Base-by-base conservation (phyloP, 2,888 invertebrate species). In the Pterostichus madidus region DNA sequence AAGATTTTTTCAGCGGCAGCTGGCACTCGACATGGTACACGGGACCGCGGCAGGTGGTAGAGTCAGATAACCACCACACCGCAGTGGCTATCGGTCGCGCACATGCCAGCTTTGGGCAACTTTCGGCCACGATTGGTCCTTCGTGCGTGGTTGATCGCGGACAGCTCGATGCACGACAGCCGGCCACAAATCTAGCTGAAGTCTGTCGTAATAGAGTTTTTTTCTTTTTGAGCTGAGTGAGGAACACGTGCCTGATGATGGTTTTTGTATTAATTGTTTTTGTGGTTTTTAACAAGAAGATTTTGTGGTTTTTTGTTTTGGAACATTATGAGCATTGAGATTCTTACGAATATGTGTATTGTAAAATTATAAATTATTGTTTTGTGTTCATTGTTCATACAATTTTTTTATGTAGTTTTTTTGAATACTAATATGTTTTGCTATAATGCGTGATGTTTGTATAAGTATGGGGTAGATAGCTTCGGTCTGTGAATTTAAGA, bases 1-100 rank as follows among this genome's bases (percentile, higher is more conserved):
- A 39, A 39, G 39, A 39, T 73, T 73, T 73, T 73, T 73, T 73
- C 46, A 2, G 24, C 13, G 24, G 73, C 73, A 73, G 73, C 73
- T 73, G 73, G 73, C 24, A 24, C 46, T 15, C 73, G 73, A 1
- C 24, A 24, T 24, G 24, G 24, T 24, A 2, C 24, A 1, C 24
- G 24, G 24, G 1, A 24, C 24, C 11, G 5, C 11, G 73, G 46
- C 73, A 73, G 73, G 73, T 73, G 73, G 11, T 7, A 8, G 46
- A 46, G 17, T 8, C 24, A 32, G 13, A 44, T 68, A 15, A 68
- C 68, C 32, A 68, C n/a, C 32, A 10, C 6, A 15, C 64, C 35
- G 31, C 64, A 64, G 64, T 24, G 31, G 35, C n/a, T 6, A 10
- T 6, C 59, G 31, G n/a, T 73, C 73, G 73, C 39, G 73, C 73